These are phyloP conservation scores for Aulostomus chinensis DNA, from an alignment of 2,797 vertebrate species.

Conservation along the genomic window DNA sequence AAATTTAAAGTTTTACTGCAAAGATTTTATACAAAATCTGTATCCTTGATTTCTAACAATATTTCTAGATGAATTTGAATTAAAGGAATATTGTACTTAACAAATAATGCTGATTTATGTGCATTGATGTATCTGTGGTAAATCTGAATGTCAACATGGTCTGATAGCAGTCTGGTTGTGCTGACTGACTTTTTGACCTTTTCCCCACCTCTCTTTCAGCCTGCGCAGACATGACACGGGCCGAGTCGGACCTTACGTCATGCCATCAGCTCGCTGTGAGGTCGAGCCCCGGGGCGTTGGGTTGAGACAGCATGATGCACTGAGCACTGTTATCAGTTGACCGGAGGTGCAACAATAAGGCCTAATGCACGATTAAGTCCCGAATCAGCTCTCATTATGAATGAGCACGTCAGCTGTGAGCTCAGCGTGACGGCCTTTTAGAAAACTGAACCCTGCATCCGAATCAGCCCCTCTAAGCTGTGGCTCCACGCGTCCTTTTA, in stretches of 20 bases:
- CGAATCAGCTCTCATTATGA: conserved; percentile 56
- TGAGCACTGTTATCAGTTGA: conserved; percentile 62
- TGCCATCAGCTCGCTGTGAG: conserved; percentile 49
- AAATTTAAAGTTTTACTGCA: too few species aligned
- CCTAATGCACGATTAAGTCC: conserved; percentile 64
- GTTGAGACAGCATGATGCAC: conserved; percentile 29
- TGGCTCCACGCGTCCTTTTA: conserved; percentile 18
- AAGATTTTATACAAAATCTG: too few species aligned
- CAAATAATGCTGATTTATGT: too few species aligned
- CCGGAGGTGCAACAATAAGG: conserved; percentile 67
- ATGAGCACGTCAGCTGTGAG: conserved; percentile 52
- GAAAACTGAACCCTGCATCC: conserved; percentile 12
- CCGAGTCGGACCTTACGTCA: conserved; percentile 55
- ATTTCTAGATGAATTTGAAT: too few species aligned
- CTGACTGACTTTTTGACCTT: too few species aligned
- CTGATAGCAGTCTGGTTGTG: too few species aligned
- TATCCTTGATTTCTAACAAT: too few species aligned
- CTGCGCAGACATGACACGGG: conserved; percentile 1
- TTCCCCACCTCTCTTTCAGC: too few species aligned
- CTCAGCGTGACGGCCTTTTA: conserved; percentile 18
- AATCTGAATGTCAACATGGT: too few species aligned
- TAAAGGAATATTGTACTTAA: too few species aligned
- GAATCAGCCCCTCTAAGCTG: neutral
- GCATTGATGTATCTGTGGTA: too few species aligned
- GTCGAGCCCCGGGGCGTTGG: conserved; percentile 20